A percentile compares a stretch with the other conserved stretches of the same genome.
These are phyloP conservation scores for Mormoops blainvillei DNA, from an alignment of 2,113 vertebrate genomes.

Conservation along the genomic window DNA sequence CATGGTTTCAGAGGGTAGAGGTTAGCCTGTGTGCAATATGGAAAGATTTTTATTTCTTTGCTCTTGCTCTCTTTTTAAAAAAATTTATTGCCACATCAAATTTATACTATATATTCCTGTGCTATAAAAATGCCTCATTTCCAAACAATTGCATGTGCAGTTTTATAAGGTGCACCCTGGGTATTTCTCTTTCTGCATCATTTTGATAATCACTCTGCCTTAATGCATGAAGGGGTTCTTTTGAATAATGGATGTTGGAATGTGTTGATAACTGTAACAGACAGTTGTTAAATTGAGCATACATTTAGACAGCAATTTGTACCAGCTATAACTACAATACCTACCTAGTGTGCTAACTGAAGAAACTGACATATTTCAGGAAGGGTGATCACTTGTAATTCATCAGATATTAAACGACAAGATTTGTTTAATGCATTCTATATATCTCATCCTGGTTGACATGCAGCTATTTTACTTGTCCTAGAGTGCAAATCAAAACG, in stretches of 20 bases:
- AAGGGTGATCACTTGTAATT: constrained; percentile 48
- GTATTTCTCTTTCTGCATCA: constrained; percentile 15
- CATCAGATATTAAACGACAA: constrained; percentile 64
- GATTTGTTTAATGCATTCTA: constrained; percentile 44
- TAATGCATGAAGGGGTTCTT: constrained; percentile 29
- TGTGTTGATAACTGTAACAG: constrained; percentile 70
- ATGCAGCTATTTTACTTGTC: constrained; percentile 46
- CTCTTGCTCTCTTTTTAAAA: background rate
- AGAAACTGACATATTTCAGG: constrained; percentile 60
- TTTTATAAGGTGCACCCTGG: constrained; percentile 45
- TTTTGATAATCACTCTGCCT: constrained; percentile 56
- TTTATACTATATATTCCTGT: constrained; percentile 6
- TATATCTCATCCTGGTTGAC: constrained; percentile 48
- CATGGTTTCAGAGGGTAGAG: background rate
- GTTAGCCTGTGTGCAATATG: background rate
- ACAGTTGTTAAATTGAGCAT: constrained; percentile 68
- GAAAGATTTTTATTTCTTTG: constrained; percentile 48
- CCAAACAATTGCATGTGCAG: background rate
- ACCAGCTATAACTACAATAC: constrained; percentile 3
- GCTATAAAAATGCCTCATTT: constrained; percentile 43
- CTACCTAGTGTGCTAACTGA: background rate
- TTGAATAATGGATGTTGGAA: constrained; percentile 52
- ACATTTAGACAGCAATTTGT: constrained; percentile 62
- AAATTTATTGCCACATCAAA: constrained; percentile 18
- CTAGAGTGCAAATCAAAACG: constrained; percentile 43